Evolutionary conservation across 2,113 vertebrate species (phyloP), one percentile per base, ranked within the genome.

Genomic region (Lontra canadensis): DNA sequence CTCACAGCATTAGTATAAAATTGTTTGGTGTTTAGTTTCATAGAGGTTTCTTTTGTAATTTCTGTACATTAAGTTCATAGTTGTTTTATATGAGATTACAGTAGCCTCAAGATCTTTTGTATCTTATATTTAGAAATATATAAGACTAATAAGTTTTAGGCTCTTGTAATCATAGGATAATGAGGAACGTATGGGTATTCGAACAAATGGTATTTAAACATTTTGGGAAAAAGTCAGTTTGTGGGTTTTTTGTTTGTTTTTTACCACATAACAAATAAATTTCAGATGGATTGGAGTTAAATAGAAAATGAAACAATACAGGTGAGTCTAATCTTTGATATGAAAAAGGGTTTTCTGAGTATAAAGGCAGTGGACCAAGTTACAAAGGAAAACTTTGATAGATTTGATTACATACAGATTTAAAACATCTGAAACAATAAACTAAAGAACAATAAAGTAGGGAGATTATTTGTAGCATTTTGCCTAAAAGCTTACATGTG

Each of bases 241-340:
- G 21, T 91, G 25, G 59, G 8, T 15, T 88, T 90, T 39, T 39
- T 23, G 23, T 74, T 26, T 73, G 18, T 71, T 74, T 42, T 96
- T 61, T 26, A 23, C 4, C 17, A 18, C 42, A 13, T 93, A 93
- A 57, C 26, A 63, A 78, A 91, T 84, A 61, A n/a, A 84, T 80
- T 95, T 90, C 49, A 95, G n/a, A 69, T 44, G 8, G 15, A 18
- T 90, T 97, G 59, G 55, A 95, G 67, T 90, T 78, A 92, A 86
- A 39, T 94, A 86, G 67, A 78, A 82, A 73, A 65, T 29, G 39
- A 91, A 74, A 59, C 13, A 39, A 1, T 73, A 59, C 39, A 67
- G 29, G 11, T 89, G 65, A 67, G 4, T 93, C 57, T 73, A 4
- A 47, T 74, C 17, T 94, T 44, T 94, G 55, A 88, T 80, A 94